These are phyloP conservation scores for Eospalax fontanierii DNA, from an alignment of 2,797 vertebrate species.

Conservation along the genomic window DNA sequence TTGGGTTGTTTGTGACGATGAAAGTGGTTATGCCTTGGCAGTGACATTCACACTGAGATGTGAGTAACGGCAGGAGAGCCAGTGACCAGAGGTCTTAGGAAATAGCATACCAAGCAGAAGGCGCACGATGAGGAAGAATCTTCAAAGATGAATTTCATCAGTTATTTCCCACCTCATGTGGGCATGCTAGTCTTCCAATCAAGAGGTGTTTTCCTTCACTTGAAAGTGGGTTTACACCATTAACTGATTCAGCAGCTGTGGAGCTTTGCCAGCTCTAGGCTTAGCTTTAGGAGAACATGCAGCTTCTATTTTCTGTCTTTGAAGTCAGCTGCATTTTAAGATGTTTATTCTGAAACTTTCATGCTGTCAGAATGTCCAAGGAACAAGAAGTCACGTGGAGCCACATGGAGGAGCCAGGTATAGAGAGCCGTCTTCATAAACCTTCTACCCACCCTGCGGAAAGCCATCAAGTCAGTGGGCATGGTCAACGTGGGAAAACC, in stretches of 20 bases:
- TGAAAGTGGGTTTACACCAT: not conserved
- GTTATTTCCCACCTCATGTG: not conserved
- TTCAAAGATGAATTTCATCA: not conserved
- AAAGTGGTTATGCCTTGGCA: too few relatives aligned
- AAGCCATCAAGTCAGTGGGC: not conserved
- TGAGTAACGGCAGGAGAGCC: not conserved
- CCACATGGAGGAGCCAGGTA: not conserved
- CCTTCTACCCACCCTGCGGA: not conserved
- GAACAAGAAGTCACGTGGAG: not conserved
- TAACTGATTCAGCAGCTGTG: not conserved
- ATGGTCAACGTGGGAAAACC: not conserved
- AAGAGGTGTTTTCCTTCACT: not conserved
- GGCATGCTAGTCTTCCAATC: not conserved
- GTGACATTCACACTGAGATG: not conserved
- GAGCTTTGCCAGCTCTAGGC: not conserved
- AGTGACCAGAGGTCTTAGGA: not conserved
- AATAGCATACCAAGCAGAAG: not conserved
- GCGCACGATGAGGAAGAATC: not conserved
- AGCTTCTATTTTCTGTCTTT: not conserved
- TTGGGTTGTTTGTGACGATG: not conserved
- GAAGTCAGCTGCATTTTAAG: not conserved
- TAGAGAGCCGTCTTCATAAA: not conserved
- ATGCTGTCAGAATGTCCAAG: not conserved
- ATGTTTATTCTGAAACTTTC: not conserved
- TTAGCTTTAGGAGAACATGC: not conserved